Percentiles rank a stretch among this genome's conserved stretches.
These are phyloP conservation scores for Pantala flavescens DNA, from an alignment of 1,140 invertebrate genomes.

Conservation along the genomic window DNA sequence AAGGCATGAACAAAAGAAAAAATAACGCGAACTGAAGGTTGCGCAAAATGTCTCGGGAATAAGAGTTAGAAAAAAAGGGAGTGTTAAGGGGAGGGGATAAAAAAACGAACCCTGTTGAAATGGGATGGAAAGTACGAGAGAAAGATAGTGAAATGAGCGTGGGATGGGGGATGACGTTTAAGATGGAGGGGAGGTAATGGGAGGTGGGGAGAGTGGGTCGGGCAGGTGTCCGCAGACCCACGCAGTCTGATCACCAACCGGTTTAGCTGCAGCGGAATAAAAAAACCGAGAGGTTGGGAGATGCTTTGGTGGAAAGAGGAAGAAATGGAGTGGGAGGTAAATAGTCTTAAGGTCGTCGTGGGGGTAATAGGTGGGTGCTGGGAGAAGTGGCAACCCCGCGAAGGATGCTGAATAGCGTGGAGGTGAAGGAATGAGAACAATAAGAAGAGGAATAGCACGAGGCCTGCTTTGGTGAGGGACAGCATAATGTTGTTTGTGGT, in stretches of 20 bases:
- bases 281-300: not conserved
- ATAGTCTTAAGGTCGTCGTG: not conserved
- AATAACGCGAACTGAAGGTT: too few relatives aligned
- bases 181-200: not conserved
- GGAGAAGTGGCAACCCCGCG: not conserved
- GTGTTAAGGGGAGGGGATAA: too few relatives aligned
- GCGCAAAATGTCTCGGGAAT: too few relatives aligned
- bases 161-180: not conserved
- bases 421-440: not conserved
- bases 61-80: too few relatives aligned
- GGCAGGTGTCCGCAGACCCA: conserved; percentile 5
- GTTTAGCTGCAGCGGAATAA: conserved; percentile 5
- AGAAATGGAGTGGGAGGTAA: not conserved
- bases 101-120: too few relatives aligned
- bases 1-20: too few relatives aligned
- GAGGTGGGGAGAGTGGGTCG: not conserved
- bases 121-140: too few relatives aligned
- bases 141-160: too few relatives aligned
- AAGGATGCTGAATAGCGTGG: not conserved
- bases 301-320: not conserved
- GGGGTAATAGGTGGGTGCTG: conserved; percentile 2
- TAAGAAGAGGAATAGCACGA: too few relatives aligned
- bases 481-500: too few relatives aligned
- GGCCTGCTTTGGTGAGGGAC: too few relatives aligned
- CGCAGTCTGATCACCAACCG: not conserved